phyloP scores from a whole-genome alignment of 2,113 vertebrate genomes.

The Hypanus sabinus region DNA sequence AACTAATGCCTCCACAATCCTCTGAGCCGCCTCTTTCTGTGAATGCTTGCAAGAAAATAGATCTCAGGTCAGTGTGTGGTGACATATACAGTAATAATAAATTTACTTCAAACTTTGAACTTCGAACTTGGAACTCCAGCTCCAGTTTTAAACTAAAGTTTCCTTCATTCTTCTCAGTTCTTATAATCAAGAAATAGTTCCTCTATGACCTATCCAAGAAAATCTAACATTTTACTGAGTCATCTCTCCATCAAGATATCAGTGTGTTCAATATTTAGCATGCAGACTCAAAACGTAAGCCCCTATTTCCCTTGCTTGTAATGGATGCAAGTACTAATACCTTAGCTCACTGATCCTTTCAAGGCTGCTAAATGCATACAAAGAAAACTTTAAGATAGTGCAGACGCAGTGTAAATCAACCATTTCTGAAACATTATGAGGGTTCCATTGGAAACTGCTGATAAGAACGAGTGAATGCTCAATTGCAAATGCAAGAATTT shows the following conservation, averaged over 20 bases:
- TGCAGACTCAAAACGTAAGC: neutral
- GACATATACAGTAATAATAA: too few relatives aligned
- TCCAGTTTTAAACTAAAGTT: neutral
- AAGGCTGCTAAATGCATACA: neutral
- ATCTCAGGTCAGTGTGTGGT: too few relatives aligned
- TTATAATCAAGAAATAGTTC: neutral
- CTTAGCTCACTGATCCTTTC: neutral
- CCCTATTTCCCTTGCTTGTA: neutral
- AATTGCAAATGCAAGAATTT: neutral
- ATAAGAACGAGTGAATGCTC: neutral
- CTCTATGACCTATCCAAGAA: neutral
- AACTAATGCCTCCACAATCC: too few relatives aligned
- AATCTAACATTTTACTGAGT: neutral
- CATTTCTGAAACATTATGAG: neutral
- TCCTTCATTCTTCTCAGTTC: neutral
- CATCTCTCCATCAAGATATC: neutral
- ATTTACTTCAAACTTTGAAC: too few relatives aligned
- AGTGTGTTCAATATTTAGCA: neutral
- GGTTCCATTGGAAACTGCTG: neutral
- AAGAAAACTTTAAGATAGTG: neutral
- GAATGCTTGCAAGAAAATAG: too few relatives aligned
- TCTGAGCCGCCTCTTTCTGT: too few relatives aligned
- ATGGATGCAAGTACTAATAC: neutral
- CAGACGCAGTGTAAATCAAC: neutral
- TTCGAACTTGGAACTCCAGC: too few relatives aligned